phyloP scores from a whole-genome alignment of 2,888 invertebrate species.

The Trilocha varians region DNA sequence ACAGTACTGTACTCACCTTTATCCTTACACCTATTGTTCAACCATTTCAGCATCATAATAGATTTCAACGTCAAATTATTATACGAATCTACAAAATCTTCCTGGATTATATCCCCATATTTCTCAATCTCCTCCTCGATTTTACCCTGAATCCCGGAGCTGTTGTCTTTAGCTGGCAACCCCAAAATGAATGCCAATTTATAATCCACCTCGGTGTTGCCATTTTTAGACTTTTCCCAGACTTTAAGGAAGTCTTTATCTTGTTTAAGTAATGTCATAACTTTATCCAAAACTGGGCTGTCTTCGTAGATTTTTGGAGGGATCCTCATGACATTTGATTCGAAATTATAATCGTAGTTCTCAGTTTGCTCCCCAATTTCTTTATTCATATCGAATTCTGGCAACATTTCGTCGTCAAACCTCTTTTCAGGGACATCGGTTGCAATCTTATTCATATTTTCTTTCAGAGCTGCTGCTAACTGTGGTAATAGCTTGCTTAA shows the following conservation, averaged over 20 bases:
- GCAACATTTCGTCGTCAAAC: slow-evolving; percentile 46
- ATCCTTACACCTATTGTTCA: slow-evolving; percentile 77
- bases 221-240: slow-evolving; percentile 15
- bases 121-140: slow-evolving; percentile 78
- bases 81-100: slow-evolving; percentile 87
- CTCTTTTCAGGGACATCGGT: slow-evolving; percentile 44
- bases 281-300: slow-evolving; percentile 33
- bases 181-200: slow-evolving; percentile 74
- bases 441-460: slow-evolving; percentile 30
- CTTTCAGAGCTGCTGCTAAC: slow-evolving; percentile 45
- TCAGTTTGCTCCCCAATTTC: slow-evolving; percentile 41
- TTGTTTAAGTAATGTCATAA: slow-evolving; percentile 34
- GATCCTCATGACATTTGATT: slow-evolving; percentile 61
- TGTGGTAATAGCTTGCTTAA: slow-evolving; percentile 45
- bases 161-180: slow-evolving; percentile 69
- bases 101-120: slow-evolving; percentile 86
- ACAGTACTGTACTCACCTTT: slow-evolving; percentile 40
- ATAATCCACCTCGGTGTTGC: slow-evolving; percentile 33
- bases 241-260: slow-evolving; percentile 31
- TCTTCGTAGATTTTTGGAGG: slow-evolving; percentile 54
- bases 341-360: slow-evolving; percentile 46
- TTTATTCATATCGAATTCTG: slow-evolving; percentile 60
- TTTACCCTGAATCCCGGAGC: slow-evolving; percentile 73
- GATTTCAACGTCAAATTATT: slow-evolving; percentile 91
- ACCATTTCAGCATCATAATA: slow-evolving; percentile 88